These are phyloP conservation scores for Aethina tumida DNA, from an alignment of 1,140 invertebrate genomes.

Conservation along the genomic window DNA sequence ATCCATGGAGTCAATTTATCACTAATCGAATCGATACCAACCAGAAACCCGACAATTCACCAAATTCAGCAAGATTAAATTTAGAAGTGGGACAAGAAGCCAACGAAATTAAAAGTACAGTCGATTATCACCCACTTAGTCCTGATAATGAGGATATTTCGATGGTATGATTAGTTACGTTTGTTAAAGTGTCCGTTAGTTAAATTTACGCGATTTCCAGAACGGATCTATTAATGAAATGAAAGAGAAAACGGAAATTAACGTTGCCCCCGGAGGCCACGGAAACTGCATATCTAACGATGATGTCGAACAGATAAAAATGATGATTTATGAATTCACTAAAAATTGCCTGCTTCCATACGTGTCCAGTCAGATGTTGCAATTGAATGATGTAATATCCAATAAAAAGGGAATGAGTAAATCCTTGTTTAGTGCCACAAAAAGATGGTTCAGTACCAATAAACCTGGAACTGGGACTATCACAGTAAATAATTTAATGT, in stretches of 20 bases:
- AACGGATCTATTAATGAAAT: conserved; percentile 14
- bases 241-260: conserved; percentile 15
- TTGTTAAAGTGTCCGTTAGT: neutral
- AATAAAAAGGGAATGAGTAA: conserved; percentile 87
- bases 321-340: conserved; percentile 81
- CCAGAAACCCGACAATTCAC: conserved; percentile 22
- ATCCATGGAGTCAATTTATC: conserved; percentile 73
- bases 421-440: conserved; percentile 86
- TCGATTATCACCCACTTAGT: conserved; percentile 52
- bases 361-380: conserved; percentile 75
- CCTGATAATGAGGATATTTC: conserved; percentile 40
- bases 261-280: conserved; percentile 37
- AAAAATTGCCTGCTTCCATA: conserved; percentile 80
- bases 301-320: conserved; percentile 76
- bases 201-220: conserved; percentile 10
- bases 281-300: conserved; percentile 65
- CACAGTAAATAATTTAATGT: conserved; percentile 73
- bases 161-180: conserved; percentile 15
- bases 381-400: conserved; percentile 73
- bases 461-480: conserved; percentile 54
- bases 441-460: conserved; percentile 87
- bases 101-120: conserved; percentile 25
- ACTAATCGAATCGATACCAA: conserved; percentile 21
- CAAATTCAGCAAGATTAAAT: conserved; percentile 15
- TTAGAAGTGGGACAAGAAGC: conserved; percentile 43